Evolutionary conservation across 2,888 invertebrate species (phyloP).

Genomic region (Axea sp.): DNA sequence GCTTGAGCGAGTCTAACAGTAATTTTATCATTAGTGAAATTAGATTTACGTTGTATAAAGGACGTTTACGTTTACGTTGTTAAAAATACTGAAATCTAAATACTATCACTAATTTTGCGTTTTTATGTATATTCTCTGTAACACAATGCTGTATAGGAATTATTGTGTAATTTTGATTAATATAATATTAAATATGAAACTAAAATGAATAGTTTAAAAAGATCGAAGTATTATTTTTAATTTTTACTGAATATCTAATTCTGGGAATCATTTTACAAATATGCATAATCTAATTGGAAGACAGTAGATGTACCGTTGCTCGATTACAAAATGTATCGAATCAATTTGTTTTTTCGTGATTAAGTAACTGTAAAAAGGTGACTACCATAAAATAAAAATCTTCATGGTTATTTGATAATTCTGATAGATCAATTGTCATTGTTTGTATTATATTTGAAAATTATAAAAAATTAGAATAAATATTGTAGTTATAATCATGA

Average conservation of each 20-base stretch:
- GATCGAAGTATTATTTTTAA: too few species aligned
- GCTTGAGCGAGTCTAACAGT: conserved; percentile 49
- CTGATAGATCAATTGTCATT: conserved; percentile 42
- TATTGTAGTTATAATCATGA: too few species aligned
- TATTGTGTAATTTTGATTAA: too few species aligned
- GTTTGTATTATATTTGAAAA: not conserved
- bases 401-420: conserved; percentile 39
- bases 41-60: conserved; percentile 38
- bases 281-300: conserved; percentile 18
- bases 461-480: too few species aligned
- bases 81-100: conserved; percentile 5
- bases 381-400: conserved; percentile 35
- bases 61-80: conserved; percentile 3
- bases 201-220: too few species aligned
- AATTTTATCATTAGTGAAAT: conserved; percentile 48
- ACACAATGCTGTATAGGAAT: too few species aligned
- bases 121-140: too few species aligned
- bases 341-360: conserved; percentile 39
- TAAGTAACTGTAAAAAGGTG: conserved; percentile 50
- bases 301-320: conserved; percentile 24
- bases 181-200: too few species aligned
- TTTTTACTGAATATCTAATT: too few species aligned
- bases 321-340: conserved; percentile 48
- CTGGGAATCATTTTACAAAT: too few species aligned
- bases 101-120: too few species aligned